A percentile compares a stretch with the other conserved stretches of the same genome.
Evolutionary conservation across 2,797 vertebrate genomes (phyloP).

Genomic region (Nothura maculosa): DNA sequence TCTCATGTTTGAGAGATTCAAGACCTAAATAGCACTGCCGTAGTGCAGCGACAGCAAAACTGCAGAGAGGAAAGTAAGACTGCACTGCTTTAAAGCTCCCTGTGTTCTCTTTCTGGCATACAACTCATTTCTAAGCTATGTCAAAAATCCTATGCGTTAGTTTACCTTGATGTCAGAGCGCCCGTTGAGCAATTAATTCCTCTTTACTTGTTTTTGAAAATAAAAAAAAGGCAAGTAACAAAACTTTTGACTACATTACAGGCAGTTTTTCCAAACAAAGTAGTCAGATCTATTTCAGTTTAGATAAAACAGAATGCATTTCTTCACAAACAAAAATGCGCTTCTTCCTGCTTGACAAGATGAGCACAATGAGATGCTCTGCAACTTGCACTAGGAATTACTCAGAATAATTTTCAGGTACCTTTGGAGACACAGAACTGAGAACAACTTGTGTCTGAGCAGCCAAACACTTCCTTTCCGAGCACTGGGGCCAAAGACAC

Average conservation of each 20-base stretch:
- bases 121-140: background rate
- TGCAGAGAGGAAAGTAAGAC: slow-evolving; percentile 13
- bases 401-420: slow-evolving; percentile 28
- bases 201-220: slow-evolving; percentile 42
- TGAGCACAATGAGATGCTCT: background rate
- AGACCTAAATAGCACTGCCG: background rate
- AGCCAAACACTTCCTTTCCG: background rate
- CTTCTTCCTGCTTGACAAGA: background rate
- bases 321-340: background rate
- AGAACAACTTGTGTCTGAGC: slow-evolving; percentile 16
- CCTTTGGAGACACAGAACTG: background rate
- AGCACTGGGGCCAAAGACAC: background rate
- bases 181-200: slow-evolving; percentile 47
- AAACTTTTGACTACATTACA: slow-evolving; percentile 16
- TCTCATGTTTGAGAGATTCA: background rate
- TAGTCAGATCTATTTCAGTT: slow-evolving; percentile 29
- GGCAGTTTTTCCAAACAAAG: slow-evolving; percentile 10
- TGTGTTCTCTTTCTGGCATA: background rate
- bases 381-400: background rate
- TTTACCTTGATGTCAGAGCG: slow-evolving; percentile 31
- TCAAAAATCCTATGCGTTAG: slow-evolving; percentile 2
- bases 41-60: background rate
- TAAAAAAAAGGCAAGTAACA: background rate
- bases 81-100: slow-evolving; percentile 24
- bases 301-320: slow-evolving; percentile 37